Percentiles rank a stretch among this genome's conserved stretches.
These are phyloP conservation scores for Xanthia togata DNA, from an alignment of 2,888 invertebrate species.

Conservation along the genomic window DNA sequence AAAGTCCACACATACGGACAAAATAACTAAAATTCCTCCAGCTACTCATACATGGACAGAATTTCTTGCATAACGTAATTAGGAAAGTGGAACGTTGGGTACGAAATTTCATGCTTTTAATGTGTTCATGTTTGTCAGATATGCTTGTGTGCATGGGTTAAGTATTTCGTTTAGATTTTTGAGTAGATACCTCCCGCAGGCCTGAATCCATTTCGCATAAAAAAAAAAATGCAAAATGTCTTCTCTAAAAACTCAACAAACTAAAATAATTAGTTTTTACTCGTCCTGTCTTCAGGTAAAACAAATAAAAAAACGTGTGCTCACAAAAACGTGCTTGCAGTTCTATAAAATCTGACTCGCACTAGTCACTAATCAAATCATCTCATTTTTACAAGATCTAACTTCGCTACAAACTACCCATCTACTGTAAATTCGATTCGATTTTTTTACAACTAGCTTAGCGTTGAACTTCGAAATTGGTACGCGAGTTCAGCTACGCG, in stretches of 20 bases:
- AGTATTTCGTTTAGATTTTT: neutral
- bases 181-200: neutral
- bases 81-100: conserved; percentile 37
- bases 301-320: neutral
- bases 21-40: conserved; percentile 64
- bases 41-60: conserved; percentile 57
- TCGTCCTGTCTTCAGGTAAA: no score
- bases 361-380: no score
- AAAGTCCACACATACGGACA: conserved; percentile 54
- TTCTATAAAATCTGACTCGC: neutral
- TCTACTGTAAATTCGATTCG: neutral
- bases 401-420: neutral
- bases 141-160: conserved; percentile 16
- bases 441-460: neutral
- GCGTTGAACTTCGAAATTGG: neutral
- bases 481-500: neutral
- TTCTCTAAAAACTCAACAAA: neutral
- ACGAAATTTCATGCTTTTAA: conserved; percentile 33
- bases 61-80: conserved; percentile 60
- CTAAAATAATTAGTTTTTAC: neutral
- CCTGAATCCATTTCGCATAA: neutral
- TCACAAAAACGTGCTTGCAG: neutral
- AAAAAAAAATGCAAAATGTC: rapidly evolving
- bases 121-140: conserved; percentile 11
- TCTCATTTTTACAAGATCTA: no score